Conservation (phyloP, 2,888 invertebrate genomes). For the Chalcosyrphus nemorum region DNA sequence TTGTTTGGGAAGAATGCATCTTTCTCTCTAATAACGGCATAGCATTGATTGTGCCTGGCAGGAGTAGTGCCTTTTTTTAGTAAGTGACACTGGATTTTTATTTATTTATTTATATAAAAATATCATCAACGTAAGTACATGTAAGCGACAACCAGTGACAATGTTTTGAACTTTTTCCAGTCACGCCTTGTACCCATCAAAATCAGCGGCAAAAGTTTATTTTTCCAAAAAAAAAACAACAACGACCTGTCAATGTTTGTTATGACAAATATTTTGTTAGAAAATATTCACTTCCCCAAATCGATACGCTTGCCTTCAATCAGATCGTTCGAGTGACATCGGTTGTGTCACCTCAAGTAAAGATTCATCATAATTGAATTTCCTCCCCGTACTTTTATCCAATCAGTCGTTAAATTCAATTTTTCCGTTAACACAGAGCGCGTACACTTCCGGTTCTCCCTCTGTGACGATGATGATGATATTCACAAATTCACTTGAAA, state of each 20-base stretch:
- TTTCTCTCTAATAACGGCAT: too few relatives aligned
- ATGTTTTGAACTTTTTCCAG: neutral
- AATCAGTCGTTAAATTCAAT: conserved; percentile 60
- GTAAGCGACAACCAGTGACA: neutral
- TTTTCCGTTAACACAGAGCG: conserved; percentile 59
- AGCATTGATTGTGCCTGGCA: too few relatives aligned
- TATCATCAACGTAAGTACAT: neutral
- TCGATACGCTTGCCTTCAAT: conserved; percentile 21
- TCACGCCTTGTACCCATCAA: neutral
- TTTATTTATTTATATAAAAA: too few relatives aligned
- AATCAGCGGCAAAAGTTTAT: neutral
- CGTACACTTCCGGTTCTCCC: conserved; percentile 54
- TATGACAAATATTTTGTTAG: neutral
- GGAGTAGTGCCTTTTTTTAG: too few relatives aligned
- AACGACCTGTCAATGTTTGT: neutral
- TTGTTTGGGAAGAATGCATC: too few relatives aligned
- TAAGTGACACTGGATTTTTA: too few relatives aligned
- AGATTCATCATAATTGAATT: conserved; percentile 62
- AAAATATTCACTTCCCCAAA: conserved; percentile 9
- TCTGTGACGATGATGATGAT: conserved; percentile 47
- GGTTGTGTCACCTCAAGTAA: conserved; percentile 33
- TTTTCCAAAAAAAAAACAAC: neutral
- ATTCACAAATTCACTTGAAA: conserved; percentile 51
- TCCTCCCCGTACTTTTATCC: conserved; percentile 46
- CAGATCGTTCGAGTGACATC: conserved; percentile 7